Evolutionary conservation across 2,797 vertebrate species (phyloP).

Genomic region (Poeciliopsis paucimaculata): DNA sequence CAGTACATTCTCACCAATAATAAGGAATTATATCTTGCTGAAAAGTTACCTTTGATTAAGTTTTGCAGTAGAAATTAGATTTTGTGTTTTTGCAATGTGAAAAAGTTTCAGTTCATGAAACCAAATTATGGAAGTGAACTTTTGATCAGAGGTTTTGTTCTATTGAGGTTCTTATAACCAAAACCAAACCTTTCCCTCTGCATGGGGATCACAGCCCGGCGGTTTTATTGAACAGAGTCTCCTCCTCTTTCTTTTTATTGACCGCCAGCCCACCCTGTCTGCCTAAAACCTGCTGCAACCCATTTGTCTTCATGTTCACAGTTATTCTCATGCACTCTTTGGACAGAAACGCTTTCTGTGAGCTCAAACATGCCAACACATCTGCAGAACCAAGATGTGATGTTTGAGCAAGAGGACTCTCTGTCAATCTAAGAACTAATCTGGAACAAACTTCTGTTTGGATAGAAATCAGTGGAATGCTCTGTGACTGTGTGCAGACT

Average conservation of each 20-base stretch:
- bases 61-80: too few relatives aligned
- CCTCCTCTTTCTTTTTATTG: slow-evolving; percentile 73
- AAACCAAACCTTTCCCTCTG: neutral
- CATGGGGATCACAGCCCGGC: slow-evolving; percentile 42
- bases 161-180: neutral
- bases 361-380: slow-evolving; percentile 10
- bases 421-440: too few relatives aligned
- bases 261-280: slow-evolving; percentile 53
- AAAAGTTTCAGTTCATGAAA: neutral
- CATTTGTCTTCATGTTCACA: slow-evolving; percentile 75
- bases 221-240: slow-evolving; percentile 63
- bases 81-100: neutral
- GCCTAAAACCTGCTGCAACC: slow-evolving; percentile 61
- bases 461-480: neutral
- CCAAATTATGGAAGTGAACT: neutral
- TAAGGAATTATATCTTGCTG: too few relatives aligned
- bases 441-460: neutral
- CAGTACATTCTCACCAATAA: too few relatives aligned
- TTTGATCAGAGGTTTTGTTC: neutral
- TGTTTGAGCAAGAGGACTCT: neutral
- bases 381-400: neutral
- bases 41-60: too few relatives aligned
- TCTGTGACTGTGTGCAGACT: neutral
- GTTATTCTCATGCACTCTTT: slow-evolving; percentile 46
- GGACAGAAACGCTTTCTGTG: slow-evolving; percentile 15